Evolutionary conservation across 1,140 invertebrate genomes (phyloP).

Genomic region (Hydropsyche tenuis): DNA sequence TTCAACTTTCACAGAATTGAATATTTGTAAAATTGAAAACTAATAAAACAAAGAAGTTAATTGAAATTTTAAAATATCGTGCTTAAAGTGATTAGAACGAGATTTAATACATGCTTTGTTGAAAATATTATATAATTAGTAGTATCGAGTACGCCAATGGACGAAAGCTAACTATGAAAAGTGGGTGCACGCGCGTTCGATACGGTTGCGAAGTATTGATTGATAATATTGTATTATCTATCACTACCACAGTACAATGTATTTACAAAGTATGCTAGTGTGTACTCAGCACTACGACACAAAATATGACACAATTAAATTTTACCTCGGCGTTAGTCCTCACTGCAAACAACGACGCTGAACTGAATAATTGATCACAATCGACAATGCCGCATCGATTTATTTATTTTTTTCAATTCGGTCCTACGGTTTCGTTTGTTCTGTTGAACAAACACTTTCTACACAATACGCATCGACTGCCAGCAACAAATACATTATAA

Average conservation of each 20-base stretch:
- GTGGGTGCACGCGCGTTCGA: constrained; percentile 34
- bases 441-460: constrained; percentile 31
- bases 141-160: constrained; percentile 30
- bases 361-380: constrained; percentile 46
- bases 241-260: constrained; percentile 41
- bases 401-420: constrained; percentile 36
- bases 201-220: constrained; percentile 43
- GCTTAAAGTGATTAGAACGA: no score
- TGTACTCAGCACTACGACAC: neutral
- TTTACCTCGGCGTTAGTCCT: constrained; percentile 28
- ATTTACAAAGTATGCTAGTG: constrained; percentile 24
- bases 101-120: neutral
- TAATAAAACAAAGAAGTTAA: no score
- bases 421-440: constrained; percentile 40
- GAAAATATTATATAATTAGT: neutral
- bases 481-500: no score
- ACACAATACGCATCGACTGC: neutral
- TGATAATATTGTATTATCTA: constrained; percentile 48
- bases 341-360: constrained; percentile 28
- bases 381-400: constrained; percentile 43
- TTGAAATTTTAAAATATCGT: no score
- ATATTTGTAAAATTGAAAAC: no score
- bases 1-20: no score
- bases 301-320: constrained; percentile 41
- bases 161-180: neutral